Base-by-base conservation (phyloP, 2,113 vertebrate species). In the Pteruthius melanotis region DNA sequence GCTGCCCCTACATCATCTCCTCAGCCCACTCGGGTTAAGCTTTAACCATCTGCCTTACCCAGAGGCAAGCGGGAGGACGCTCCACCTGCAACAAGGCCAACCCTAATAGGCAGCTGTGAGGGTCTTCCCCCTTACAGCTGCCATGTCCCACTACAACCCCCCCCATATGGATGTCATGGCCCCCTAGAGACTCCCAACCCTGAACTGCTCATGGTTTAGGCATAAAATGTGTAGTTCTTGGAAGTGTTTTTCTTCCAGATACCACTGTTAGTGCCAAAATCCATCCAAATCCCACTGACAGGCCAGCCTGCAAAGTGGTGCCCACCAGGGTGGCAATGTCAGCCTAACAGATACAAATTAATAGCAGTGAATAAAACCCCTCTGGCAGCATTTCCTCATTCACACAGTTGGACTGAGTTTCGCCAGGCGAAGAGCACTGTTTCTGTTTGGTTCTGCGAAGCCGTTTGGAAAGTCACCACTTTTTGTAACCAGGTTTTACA, bases 41-140 rank as follows among this genome's bases (percentile, higher is more conserved):
- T 87, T 47, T 78, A 92, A 83, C 53, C 45, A 7, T 17, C 30
- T 5, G 7, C 66, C 40, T 61, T 56, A 40, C 26, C 40, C 64
- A 26, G 54, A 18, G 56, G 35, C 1, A 8, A 45, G 44, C 0
- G 0, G 5, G 4, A 0, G 0, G n/a, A 26, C 0, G 1, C 37
- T 31, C 37, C 5, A 13, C 24, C 66, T 12, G 19, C 1, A 3
- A 13, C 0, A 0, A 40, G 42, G 47, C 40, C 12, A 8, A 3
- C 59, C 44, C 35, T 21, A 2, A 14, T 1, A n/a, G 14, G 37
- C 22, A 4, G 37, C 54, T 15, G 27, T 5, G 26, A 40, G 28
- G 15, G 28, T 11, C 61, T n/a, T 57, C 18, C 10, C 18, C 6
- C 0, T 0, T 2, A 2, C 0, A 1, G 53, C n/a, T 24, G 53